Conservation (phyloP, 2,113 vertebrate genomes). For the Otocyon megalotis region DNA sequence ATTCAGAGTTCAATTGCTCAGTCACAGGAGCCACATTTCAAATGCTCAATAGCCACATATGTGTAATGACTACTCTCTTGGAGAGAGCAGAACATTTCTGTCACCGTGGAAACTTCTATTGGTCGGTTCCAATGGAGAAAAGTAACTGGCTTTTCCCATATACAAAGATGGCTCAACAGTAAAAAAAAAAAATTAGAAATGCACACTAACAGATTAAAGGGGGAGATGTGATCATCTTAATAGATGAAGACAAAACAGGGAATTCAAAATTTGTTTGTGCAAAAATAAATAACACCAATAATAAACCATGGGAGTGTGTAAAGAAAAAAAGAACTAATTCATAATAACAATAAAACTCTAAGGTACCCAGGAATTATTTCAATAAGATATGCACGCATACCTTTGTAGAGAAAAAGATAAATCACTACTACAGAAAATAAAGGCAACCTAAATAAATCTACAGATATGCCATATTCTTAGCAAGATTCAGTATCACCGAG, state of each 20-base stretch:
- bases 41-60: not conserved
- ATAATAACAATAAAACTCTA: not conserved
- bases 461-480: not conserved
- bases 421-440: constrained; percentile 3
- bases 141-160: not conserved
- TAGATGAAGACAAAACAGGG: not conserved
- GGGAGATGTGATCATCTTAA: not conserved
- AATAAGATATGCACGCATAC: not conserved
- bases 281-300: not conserved
- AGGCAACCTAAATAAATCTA: not conserved
- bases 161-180: not conserved
- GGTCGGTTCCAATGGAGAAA: not conserved
- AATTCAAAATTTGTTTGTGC: not conserved
- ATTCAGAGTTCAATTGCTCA: not conserved
- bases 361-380: not conserved
- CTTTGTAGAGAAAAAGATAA: constrained; percentile 4
- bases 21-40: not conserved
- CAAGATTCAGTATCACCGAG: not conserved
- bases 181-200: not conserved
- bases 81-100: not conserved
- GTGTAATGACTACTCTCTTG: not conserved
- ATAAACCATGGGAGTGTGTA: not conserved
- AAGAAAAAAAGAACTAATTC: not conserved
- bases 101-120: not conserved
- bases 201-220: not conserved